A percentile compares a stretch with the other conserved stretches of the same genome.
Conservation (phyloP, 2,888 invertebrate species). For the Orgyia antiqua region DNA sequence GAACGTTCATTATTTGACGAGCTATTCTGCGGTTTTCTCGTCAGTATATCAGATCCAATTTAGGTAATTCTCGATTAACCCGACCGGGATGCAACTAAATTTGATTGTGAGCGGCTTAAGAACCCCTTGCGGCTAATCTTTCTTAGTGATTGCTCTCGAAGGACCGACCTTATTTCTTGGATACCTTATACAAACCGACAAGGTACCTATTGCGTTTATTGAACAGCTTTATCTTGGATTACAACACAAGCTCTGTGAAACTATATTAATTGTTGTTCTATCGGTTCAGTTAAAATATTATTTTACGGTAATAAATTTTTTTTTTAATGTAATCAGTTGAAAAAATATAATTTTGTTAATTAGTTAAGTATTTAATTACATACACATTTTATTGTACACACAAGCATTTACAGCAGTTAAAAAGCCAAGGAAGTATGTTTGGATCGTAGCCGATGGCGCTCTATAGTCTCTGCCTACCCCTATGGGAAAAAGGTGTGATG, state of each 20-base stretch:
- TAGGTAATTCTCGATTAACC: constrained; percentile 47
- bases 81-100: constrained; percentile 45
- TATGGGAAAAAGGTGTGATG: no score
- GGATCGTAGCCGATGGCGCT: no score
- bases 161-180: constrained; percentile 29
- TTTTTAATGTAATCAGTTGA: no score
- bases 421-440: no score
- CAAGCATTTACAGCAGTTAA: no score
- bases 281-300: no score
- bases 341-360: no score
- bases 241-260: constrained; percentile 18
- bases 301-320: no score
- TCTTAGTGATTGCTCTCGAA: constrained; percentile 41
- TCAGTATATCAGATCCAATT: constrained; percentile 40
- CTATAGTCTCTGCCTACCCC: no score
- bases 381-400: no score
- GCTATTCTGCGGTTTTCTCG: constrained; percentile 35
- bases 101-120: constrained; percentile 47
- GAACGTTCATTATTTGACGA: no score
- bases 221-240: constrained; percentile 23
- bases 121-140: constrained; percentile 42
- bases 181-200: constrained; percentile 15
- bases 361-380: no score
- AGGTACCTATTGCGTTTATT: constrained; percentile 21
- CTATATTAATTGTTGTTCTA: constrained; percentile 15